These are phyloP conservation scores for Heterodera carotae DNA, from an alignment of 1,140 invertebrate genomes.

Conservation along the genomic window DNA sequence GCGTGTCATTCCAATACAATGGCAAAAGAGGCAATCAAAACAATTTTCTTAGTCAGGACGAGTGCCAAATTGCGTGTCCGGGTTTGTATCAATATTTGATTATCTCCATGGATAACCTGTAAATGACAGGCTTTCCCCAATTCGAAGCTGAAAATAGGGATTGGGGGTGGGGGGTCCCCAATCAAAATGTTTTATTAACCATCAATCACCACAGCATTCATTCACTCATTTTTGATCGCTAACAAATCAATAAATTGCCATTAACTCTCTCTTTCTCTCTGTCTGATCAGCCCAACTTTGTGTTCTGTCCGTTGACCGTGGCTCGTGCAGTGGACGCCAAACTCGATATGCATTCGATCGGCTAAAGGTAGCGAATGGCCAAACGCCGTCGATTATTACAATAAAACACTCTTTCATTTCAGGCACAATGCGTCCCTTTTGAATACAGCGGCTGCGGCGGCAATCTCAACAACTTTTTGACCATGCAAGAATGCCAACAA, in stretches of 20 bases:
- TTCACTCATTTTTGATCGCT: conserved; percentile 26
- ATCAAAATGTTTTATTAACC: conserved; percentile 18
- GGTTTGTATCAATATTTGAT: conserved; percentile 48
- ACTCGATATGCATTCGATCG: conserved; percentile 63
- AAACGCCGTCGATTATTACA: too few relatives aligned
- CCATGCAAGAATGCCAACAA: conserved; percentile 32
- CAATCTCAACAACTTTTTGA: conserved; percentile 60
- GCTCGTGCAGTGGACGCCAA: conserved; percentile 59
- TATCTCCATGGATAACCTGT: not conserved
- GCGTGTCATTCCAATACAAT: conserved; percentile 78
- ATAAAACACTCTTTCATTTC: conserved; percentile 2
- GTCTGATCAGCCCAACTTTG: conserved; percentile 60
- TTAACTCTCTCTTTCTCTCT: too few relatives aligned
- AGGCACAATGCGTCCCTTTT: conserved; percentile 61
- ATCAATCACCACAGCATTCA: conserved; percentile 25
- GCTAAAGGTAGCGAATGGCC: conserved; percentile 54
- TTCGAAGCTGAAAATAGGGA: too few relatives aligned
- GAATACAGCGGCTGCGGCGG: conserved; percentile 64
- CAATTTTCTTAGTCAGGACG: conserved; percentile 78
- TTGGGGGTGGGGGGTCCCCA: conserved; percentile 39
- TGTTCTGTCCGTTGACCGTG: conserved; percentile 60
- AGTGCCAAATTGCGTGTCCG: conserved; percentile 77
- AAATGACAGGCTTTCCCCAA: not conserved
- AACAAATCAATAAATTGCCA: too few relatives aligned
- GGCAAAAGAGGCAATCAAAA: conserved; percentile 84